A percentile compares a stretch with the other conserved stretches of the same genome.
Evolutionary conservation across 2,797 vertebrate genomes (phyloP).

Genomic region (Chromis chromis): DNA sequence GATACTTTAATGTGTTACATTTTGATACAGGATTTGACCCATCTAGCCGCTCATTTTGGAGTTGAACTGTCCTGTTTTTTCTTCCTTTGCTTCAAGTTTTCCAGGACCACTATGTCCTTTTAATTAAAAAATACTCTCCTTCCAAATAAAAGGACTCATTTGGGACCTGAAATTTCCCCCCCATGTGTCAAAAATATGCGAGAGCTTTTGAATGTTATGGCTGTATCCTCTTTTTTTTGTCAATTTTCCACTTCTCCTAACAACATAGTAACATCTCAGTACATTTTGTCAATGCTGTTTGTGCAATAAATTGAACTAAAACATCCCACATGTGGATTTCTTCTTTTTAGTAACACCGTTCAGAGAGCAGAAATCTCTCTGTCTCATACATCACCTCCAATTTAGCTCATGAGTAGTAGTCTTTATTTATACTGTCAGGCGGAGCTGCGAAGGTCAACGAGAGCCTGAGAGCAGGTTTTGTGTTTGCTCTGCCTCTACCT

Average conservation of each 20-base stretch:
- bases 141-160: conserved; percentile 53
- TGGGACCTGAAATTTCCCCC: conserved; percentile 54
- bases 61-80: conserved; percentile 10
- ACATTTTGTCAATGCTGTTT: conserved; percentile 86
- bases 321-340: conserved; percentile 30
- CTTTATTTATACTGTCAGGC: conserved; percentile 50
- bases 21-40: conserved; percentile 57
- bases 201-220: conserved; percentile 64
- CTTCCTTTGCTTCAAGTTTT: conserved; percentile 28
- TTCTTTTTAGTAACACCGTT: conserved; percentile 1
- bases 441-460: conserved; percentile 26
- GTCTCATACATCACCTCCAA: conserved; percentile 13
- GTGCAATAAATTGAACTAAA: conserved; percentile 86
- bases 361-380: not conserved
- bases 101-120: conserved; percentile 28
- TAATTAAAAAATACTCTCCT: conserved; percentile 19
- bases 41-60: conserved; percentile 40
- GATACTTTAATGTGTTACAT: conserved; percentile 38
- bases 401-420: conserved; percentile 20
- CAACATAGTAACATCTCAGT: conserved; percentile 75
- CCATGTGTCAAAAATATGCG: conserved; percentile 49
- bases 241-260: conserved; percentile 71
- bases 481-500: conserved; percentile 48
- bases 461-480: conserved; percentile 40
- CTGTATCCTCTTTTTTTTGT: conserved; percentile 42